Conservation (phyloP, 2,113 vertebrate genomes). For the Lagopus leucura region DNA sequence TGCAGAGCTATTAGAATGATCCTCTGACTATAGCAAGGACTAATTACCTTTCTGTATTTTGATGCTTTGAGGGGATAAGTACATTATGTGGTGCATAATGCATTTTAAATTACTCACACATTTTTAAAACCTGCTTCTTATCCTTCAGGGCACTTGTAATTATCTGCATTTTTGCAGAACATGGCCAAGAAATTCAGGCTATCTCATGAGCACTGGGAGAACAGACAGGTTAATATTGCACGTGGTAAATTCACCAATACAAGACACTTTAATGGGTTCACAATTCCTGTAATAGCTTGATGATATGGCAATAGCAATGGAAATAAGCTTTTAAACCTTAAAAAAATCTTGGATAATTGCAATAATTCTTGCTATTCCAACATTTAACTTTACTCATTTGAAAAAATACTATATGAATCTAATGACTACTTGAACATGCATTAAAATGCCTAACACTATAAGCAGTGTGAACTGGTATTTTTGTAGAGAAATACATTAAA, state of each 20-base stretch:
- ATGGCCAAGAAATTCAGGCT: not conserved
- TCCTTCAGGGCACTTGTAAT: not conserved
- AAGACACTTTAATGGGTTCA: not conserved
- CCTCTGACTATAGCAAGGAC: not conserved
- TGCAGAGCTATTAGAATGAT: not conserved
- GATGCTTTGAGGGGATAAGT: not conserved
- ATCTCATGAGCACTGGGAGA: not conserved
- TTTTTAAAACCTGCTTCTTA: not conserved
- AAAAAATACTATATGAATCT: conserved; percentile 12
- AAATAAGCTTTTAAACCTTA: not conserved
- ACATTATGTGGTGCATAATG: not conserved
- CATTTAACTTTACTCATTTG: not conserved
- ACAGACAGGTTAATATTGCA: conserved; percentile 16
- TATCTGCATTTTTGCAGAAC: not conserved
- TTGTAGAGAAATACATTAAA: conserved; percentile 44
- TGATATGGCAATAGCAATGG: not conserved
- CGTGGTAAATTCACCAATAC: not conserved
- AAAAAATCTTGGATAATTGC: not conserved
- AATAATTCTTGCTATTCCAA: conserved; percentile 1
- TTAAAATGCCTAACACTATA: not conserved
- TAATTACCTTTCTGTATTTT: not conserved
- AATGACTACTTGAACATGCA: not conserved
- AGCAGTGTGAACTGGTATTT: conserved; percentile 36
- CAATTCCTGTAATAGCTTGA: not conserved
- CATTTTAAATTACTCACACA: not conserved